Percentiles rank a stretch among this genome's conserved stretches.
phyloP scores from a whole-genome alignment of 2,888 invertebrate species.

The Athripsodes cinereus region DNA sequence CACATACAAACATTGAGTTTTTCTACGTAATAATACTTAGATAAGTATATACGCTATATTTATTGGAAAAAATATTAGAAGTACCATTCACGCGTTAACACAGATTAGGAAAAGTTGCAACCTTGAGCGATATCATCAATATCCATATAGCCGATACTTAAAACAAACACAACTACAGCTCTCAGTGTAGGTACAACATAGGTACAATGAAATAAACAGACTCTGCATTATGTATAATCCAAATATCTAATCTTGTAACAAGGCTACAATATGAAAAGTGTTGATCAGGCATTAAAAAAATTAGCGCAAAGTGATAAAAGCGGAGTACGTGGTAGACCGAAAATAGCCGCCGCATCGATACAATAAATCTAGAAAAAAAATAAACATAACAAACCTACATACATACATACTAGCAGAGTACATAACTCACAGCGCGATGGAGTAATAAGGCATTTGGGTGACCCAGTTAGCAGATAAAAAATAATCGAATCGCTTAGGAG shows the following conservation, averaged over 20 bases:
- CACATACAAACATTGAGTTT: no score
- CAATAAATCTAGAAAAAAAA: conserved; percentile 21
- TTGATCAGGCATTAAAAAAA: conserved; percentile 17
- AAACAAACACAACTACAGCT: no score
- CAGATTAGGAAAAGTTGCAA: no score
- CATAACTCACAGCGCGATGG: background rate
- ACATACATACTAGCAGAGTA: background rate
- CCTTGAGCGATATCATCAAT: no score
- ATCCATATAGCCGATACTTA: no score
- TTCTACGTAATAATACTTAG: no score
- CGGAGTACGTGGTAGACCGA: conserved; percentile 11
- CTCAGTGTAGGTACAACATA: no score
- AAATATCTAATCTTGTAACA: conserved; percentile 5
- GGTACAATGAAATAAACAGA: no score
- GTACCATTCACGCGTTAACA: no score
- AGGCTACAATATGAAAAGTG: conserved; percentile 9
- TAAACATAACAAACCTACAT: background rate
- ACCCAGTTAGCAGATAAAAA: conserved; percentile 18
- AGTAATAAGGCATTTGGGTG: conserved; percentile 12
- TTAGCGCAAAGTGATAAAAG: conserved; percentile 17
- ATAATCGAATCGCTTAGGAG: conserved; percentile 10
- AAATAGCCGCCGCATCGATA: conserved; percentile 17
- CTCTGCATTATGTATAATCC: no score
- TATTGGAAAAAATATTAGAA: no score
- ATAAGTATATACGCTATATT: no score